Percentiles rank a stretch among this genome's conserved stretches.
These are phyloP conservation scores for Buphagus erythrorhynchus DNA, from an alignment of 2,797 vertebrate genomes.

Conservation along the genomic window DNA sequence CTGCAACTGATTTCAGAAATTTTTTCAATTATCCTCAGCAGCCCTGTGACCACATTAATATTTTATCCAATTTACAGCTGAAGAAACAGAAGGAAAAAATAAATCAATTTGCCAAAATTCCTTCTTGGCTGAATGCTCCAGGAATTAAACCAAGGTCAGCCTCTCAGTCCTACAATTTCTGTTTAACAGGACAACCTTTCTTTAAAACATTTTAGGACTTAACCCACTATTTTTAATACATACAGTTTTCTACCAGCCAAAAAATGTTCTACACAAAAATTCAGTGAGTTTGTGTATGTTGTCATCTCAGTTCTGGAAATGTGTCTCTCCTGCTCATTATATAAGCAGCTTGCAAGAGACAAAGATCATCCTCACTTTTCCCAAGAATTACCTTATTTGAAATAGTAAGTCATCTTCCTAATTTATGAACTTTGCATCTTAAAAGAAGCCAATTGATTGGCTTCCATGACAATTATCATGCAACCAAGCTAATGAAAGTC, in stretches of 20 bases:
- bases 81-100: neutral
- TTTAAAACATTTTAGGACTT: neutral
- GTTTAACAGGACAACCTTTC: neutral
- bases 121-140: neutral
- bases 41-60: neutral
- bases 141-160: neutral
- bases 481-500: neutral
- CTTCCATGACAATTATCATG: neutral
- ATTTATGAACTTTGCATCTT: neutral
- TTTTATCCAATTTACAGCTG: neutral
- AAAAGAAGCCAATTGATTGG: neutral
- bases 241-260: neutral
- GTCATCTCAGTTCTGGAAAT: neutral
- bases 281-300: fast-evolving
- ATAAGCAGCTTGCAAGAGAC: neutral
- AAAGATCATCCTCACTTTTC: neutral
- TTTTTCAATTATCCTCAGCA: neutral
- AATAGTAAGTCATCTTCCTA: neutral
- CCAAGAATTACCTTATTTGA: neutral
- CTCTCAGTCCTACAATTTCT: neutral
- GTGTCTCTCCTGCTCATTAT: neutral
- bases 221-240: neutral
- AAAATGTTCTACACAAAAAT: neutral
- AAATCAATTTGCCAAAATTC: neutral
- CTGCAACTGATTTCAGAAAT: neutral